Evolutionary conservation across 2,797 vertebrate species (phyloP), one percentile per base, ranked within the genome.

Genomic region (Enteromius viviparus): DNA sequence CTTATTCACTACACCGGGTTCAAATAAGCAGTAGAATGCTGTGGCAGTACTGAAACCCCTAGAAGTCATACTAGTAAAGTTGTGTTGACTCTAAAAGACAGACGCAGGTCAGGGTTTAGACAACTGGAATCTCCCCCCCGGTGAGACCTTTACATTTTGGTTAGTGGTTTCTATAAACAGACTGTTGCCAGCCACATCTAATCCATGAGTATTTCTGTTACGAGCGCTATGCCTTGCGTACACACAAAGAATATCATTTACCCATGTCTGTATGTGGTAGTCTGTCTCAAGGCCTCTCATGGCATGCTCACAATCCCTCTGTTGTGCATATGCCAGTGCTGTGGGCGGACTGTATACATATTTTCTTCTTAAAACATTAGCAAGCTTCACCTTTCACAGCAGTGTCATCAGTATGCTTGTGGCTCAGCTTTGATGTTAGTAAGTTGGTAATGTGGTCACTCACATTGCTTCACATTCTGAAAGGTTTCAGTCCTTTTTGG

Each of bases 91-190:
- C 19, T 42, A 12, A 79, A 19, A 76, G 40, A 80, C n/a, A 76
- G 40, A 76, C 17, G 34, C 89, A 88, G 92, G 93, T 94, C 93
- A 92, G 91, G 90, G 93, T 94, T 93, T 92, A 94, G 92, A 94
- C 91, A 94, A 94, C 93, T 93, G 92, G 91, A 93, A 93, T 93
- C 91, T 92, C 92, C 91, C 90, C 90, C 92, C 93, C 91, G 90
- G 90, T 92, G 80, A 85, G 85, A 86, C 72, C 80, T 88, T 88
- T 86, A 26, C 26, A 83, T 86, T 84, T 83, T 69, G 76, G 49
- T 75, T 81, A 51, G 66, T 85, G 83, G 80, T 53, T 87, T 87
- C 86, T 87, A 85, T 85, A 87, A 87, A 85, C 80, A 83, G 86
- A 83, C 76, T 85, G 70, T 76, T 79, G 80, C 69, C 49, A 85